These are phyloP conservation scores for Bembecia ichneumoniformis DNA, from an alignment of 2,888 invertebrate species.

Conservation along the genomic window DNA sequence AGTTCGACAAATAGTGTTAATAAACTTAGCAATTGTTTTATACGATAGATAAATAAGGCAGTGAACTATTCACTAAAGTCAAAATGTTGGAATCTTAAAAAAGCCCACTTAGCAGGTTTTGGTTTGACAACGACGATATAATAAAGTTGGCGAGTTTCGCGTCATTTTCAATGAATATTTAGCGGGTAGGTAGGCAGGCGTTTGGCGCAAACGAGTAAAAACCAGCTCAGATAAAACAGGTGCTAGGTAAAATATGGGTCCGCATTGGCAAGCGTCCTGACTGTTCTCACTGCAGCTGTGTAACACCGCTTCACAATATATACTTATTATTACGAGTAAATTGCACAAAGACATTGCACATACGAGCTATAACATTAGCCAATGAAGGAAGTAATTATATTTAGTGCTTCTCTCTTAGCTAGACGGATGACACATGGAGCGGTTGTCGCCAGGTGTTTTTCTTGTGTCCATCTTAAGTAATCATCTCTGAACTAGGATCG, in stretches of 20 bases:
- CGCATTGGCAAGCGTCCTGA: slow-evolving; percentile 42
- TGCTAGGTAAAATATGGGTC: slow-evolving; percentile 53
- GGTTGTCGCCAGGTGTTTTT: neutral
- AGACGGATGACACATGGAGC: neutral
- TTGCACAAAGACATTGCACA: neutral
- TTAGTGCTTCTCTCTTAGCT: neutral
- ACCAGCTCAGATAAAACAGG: slow-evolving; percentile 54
- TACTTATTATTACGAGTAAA: neutral
- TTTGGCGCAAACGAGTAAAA: slow-evolving; percentile 40
- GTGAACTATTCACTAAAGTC: too few species aligned
- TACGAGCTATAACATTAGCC: neutral
- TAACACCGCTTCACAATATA: neutral
- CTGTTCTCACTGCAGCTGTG: slow-evolving; percentile 26
- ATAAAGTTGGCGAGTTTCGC: neutral
- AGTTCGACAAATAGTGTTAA: too few species aligned
- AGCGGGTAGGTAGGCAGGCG: neutral
- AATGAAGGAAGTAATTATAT: neutral
- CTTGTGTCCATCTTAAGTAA: neutral
- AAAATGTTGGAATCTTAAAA: too few species aligned
- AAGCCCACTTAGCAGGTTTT: too few species aligned
- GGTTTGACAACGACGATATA: too few species aligned
- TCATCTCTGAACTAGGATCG: too few species aligned
- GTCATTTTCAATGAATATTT: neutral
- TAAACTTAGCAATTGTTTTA: too few species aligned
- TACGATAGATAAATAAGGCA: too few species aligned